Evolutionary conservation across 2,113 vertebrate species (phyloP).

Genomic region (Formicarius rufipectus): DNA sequence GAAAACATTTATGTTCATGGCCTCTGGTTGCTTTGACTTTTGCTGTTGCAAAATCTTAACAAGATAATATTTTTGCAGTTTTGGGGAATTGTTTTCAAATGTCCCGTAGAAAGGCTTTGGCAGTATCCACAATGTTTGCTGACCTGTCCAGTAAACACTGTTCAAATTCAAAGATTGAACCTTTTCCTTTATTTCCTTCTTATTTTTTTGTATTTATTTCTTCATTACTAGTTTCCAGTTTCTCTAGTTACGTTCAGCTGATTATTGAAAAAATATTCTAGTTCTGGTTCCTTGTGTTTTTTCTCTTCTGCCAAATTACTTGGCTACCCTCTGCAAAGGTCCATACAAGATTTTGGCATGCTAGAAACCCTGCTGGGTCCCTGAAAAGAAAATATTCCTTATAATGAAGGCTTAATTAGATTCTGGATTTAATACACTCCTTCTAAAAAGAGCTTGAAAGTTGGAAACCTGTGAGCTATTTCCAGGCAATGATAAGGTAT

Average conservation of each 20-base stretch:
- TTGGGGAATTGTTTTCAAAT: neutral
- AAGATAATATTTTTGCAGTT: neutral
- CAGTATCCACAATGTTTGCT: neutral
- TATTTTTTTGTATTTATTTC: neutral
- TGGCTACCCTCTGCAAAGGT: neutral
- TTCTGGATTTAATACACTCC: neutral
- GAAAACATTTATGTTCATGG: neutral
- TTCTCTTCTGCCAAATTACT: constrained; percentile 15
- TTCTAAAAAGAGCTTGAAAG: neutral
- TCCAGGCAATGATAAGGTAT: neutral
- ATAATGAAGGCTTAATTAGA: constrained; percentile 35
- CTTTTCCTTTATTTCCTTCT: neutral
- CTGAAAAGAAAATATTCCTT: constrained; percentile 25
- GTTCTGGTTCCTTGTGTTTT: neutral
- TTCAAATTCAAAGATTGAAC: neutral
- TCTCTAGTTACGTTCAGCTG: neutral
- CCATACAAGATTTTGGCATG: neutral
- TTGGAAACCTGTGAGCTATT: neutral
- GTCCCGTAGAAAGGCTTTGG: neutral
- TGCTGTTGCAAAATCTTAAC: neutral
- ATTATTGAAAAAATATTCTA: neutral
- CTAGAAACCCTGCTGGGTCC: neutral
- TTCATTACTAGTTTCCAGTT: neutral
- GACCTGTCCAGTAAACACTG: neutral
- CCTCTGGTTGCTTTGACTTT: neutral